Evolutionary conservation across 2,797 vertebrate genomes (phyloP), one percentile per base, ranked within the genome.

Genomic region (Gorsachius magnificus): DNA sequence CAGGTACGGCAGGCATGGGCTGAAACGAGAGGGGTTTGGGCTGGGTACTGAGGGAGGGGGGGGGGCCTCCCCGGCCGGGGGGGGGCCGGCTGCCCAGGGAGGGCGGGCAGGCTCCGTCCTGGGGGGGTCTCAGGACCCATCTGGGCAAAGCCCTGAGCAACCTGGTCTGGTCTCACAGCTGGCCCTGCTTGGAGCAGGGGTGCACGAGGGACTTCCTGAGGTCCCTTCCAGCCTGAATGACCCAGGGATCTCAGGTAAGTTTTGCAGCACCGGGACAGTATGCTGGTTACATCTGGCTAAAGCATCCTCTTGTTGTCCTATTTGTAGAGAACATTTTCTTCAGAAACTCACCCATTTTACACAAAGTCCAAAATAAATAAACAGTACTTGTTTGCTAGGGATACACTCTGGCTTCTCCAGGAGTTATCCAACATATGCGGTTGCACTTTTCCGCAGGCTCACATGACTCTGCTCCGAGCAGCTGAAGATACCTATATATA

Each of bases 81-180:
- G 2, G 24, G 33, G 41, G 33, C 2, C 2, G 33, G 17, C 33
- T 63, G 65, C 36, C 53, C 58, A 15, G 50, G 26, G 64, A 77
- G 20, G 10, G 2, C 16, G 61, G 48, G 35, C 51, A 64, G 66
- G 53, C 11, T 83, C 66, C 16, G 15, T 51, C 46, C 57, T 9
- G 7, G 17, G 56, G 11, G 51, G 2, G 1, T 53, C 75, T 16
- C 14, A 17, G 21, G 50, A 63, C 51, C 9, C 1, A 2, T 2
- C 16, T 82, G 61, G 41, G 28, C 28, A 89, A 43, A 92, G 33
- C 58, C 58, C 69, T 56, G 35, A 50, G 38, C 35, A 80, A 3
- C 21, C 19, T 46, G 54, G 5, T 28, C 29, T 87, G 70, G 46
- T 4, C 68, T 17, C 10, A 48, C 14, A 24, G 41, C 21, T 53